Percentiles rank a stretch among this genome's conserved stretches.
These are phyloP conservation scores for Clavelina lepadiformis DNA, from an alignment of 23 tunicate genomes.

Conservation along the genomic window DNA sequence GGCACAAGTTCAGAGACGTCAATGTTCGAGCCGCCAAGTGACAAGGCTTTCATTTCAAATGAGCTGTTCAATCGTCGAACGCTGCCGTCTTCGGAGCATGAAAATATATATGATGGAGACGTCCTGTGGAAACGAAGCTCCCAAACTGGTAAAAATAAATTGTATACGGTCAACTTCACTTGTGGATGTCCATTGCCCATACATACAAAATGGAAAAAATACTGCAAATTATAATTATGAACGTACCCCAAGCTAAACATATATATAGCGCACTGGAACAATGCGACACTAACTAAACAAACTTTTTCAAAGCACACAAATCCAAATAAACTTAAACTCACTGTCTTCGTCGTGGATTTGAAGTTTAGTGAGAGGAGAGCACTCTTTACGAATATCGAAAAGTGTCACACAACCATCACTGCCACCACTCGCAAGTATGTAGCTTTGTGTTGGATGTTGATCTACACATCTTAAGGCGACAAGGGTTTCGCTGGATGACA, in stretches of 20 bases:
- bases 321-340: conserved; percentile 7
- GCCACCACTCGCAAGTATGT: conserved; percentile 75
- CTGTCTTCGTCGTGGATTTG: conserved; percentile 78
- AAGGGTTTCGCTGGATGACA: conserved; percentile 50
- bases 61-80: conserved; percentile 56
- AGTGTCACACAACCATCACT: conserved; percentile 83
- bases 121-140: conserved; percentile 70
- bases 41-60: conserved; percentile 36
- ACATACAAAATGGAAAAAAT: no score
- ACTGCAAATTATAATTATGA: no score
- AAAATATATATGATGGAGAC: conserved; percentile 65
- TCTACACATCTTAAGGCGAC: conserved; percentile 40
- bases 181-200: no score
- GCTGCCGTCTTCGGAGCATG: conserved; percentile 78
- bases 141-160: conserved; percentile 84
- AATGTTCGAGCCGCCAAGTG: conserved; percentile 34
- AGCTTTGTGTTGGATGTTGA: conserved; percentile 76
- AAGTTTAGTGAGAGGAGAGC: conserved; percentile 56
- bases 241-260: no score
- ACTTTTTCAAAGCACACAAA: no score
- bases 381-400: conserved; percentile 74
- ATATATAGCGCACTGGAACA: no score
- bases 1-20: conserved; percentile 64
- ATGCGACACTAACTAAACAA: no score
- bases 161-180: no score